A percentile compares a stretch with the other conserved stretches of the same genome.
These are phyloP conservation scores for Erythrolamprus reginae DNA, from an alignment of 2,113 vertebrate genomes.

Conservation along the genomic window DNA sequence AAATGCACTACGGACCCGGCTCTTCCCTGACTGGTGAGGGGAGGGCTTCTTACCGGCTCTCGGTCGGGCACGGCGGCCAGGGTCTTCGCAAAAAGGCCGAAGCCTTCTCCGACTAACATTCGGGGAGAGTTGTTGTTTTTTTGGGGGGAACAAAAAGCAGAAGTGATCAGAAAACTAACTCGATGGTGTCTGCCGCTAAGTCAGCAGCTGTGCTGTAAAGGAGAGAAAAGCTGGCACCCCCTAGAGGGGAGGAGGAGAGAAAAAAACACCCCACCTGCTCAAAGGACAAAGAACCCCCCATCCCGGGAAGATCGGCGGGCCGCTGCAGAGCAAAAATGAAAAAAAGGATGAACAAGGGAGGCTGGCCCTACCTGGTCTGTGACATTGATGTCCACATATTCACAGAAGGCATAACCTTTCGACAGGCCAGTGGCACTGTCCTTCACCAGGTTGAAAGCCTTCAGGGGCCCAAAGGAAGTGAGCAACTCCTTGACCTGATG, in stretches of 20 bases:
- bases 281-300: constrained; percentile 22
- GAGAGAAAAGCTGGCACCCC: constrained; percentile 16
- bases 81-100: constrained; percentile 30
- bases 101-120: constrained; percentile 36
- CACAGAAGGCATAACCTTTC: constrained; percentile 92
- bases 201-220: constrained; percentile 20
- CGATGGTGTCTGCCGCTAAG: constrained; percentile 26
- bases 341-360: background rate
- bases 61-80: constrained; percentile 31
- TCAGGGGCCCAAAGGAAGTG: constrained; percentile 88
- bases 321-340: constrained; percentile 10
- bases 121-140: constrained; percentile 31
- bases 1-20: constrained; percentile 26
- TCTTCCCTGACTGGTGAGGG: constrained; percentile 19
- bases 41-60: constrained; percentile 39
- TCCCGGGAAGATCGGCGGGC: background rate
- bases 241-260: constrained; percentile 31
- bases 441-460: constrained; percentile 91
- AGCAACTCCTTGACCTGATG: constrained; percentile 86
- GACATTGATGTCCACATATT: constrained; percentile 92
- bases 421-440: constrained; percentile 90
- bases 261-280: constrained; percentile 13
- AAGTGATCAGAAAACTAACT: constrained; percentile 37
- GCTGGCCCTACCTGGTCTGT: constrained; percentile 79
- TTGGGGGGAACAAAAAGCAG: constrained; percentile 33